Evolutionary conservation across 2,888 invertebrate species (phyloP).

Genomic region (Hanleya hanleyi): DNA sequence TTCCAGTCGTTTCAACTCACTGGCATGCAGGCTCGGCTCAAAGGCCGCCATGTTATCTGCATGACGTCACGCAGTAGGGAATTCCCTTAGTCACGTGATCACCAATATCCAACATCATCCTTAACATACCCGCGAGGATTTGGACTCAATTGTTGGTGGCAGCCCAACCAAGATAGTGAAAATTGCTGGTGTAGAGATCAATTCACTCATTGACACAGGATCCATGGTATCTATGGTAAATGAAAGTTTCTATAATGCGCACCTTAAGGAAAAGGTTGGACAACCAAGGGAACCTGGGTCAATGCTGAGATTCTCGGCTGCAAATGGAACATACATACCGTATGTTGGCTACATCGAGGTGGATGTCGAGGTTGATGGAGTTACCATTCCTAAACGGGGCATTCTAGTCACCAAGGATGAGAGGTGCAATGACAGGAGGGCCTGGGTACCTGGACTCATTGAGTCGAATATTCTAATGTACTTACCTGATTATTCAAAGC

Average conservation of each 20-base stretch:
- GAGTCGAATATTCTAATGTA: too few species aligned
- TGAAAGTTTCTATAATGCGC: neutral
- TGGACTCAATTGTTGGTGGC: neutral
- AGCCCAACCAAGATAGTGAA: neutral
- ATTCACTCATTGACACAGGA: neutral
- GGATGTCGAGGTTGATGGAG: neutral
- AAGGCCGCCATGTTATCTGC: too few species aligned
- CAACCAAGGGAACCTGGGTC: neutral
- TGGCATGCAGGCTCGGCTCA: too few species aligned
- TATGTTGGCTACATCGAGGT: constrained; percentile 2
- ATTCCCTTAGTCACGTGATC: too few species aligned
- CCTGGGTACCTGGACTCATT: too few species aligned
- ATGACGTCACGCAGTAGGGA: too few species aligned
- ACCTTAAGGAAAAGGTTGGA: neutral
- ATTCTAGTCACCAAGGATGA: constrained; percentile 2
- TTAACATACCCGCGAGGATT: too few species aligned
- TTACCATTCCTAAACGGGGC: neutral
- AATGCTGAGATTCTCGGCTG: neutral
- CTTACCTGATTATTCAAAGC: too few species aligned
- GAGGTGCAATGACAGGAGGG: neutral
- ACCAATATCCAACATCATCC: too few species aligned
- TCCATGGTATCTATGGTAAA: neutral
- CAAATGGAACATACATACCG: neutral
- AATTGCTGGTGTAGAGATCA: neutral
- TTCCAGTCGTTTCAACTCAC: too few species aligned